A percentile compares a stretch with the other conserved stretches of the same genome.
Evolutionary conservation across 1,140 invertebrate species (phyloP).

Genomic region (Agraylea sexmaculata): DNA sequence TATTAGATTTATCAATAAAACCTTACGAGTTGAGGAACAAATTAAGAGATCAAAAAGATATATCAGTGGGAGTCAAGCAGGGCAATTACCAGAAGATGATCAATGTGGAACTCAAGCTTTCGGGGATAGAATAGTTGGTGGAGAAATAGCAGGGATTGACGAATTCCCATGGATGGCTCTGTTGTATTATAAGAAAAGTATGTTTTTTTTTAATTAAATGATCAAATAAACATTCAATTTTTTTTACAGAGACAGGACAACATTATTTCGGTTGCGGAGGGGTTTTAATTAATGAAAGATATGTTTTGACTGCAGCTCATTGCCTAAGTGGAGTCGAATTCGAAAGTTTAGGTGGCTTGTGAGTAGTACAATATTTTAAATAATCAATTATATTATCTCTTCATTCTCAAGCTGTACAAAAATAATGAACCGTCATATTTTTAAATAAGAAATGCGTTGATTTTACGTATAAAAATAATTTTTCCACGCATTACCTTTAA

Average conservation of each 20-base stretch:
- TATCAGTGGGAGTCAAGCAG: not conserved
- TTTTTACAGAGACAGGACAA: constrained; percentile 4
- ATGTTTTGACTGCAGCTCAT: constrained; percentile 61
- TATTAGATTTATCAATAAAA: not conserved
- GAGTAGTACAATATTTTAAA: too few relatives aligned
- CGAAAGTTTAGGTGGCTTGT: constrained; percentile 31
- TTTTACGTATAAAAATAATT: too few relatives aligned
- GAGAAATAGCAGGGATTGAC: constrained; percentile 29
- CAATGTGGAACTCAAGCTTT: constrained; percentile 26
- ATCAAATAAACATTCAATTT: not conserved
- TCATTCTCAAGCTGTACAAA: too few relatives aligned
- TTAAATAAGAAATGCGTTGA: too few relatives aligned
- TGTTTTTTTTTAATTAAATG: too few relatives aligned
- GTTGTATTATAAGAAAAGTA: constrained; percentile 47
- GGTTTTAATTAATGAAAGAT: constrained; percentile 36
- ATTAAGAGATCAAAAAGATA: not conserved
- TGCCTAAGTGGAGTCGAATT: constrained; percentile 51
- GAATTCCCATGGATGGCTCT: constrained; percentile 64
- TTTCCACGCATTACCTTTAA: too few relatives aligned
- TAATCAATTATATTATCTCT: too few relatives aligned
- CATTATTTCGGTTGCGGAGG: constrained; percentile 37
- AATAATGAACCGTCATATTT: too few relatives aligned
- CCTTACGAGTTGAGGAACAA: not conserved
- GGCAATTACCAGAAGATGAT: not conserved
- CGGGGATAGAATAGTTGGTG: constrained; percentile 31